Percentiles rank a stretch among this genome's conserved stretches.
These are phyloP conservation scores for Hiodon tergisus DNA, from an alignment of 2,113 vertebrate genomes.

Conservation along the genomic window DNA sequence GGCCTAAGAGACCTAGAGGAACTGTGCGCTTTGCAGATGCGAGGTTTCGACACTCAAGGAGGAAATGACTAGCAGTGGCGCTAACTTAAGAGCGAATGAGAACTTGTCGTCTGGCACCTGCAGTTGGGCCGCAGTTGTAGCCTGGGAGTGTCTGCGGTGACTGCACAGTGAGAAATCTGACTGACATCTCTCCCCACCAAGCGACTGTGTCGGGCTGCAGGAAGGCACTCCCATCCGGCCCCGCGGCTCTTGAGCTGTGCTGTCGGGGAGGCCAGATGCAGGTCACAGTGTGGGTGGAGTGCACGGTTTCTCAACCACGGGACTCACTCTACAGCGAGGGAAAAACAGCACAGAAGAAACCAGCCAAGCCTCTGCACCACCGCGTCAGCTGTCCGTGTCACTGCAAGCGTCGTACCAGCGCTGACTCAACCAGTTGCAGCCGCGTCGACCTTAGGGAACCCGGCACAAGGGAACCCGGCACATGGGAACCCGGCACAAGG, in stretches of 20 bases:
- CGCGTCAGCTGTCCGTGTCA: constrained; percentile 21
- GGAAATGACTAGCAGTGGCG: background rate
- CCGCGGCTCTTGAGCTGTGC: constrained; percentile 35
- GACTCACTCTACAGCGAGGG: background rate
- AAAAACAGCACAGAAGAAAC: constrained; percentile 33
- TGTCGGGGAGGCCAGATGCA: constrained; percentile 47
- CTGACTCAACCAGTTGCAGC: constrained; percentile 27
- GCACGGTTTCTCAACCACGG: constrained; percentile 5
- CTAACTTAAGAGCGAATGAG: constrained; percentile 3
- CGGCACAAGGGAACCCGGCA: too few species aligned
- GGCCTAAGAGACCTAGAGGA: too few species aligned
- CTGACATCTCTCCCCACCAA: background rate
- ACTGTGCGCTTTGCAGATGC: background rate
- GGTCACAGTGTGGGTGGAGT: constrained; percentile 56
- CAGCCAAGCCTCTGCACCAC: constrained; percentile 30
- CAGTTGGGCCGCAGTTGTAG: constrained; percentile 29
- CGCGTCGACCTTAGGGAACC: too few species aligned
- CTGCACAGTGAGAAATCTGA: background rate
- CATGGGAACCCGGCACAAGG: too few species aligned
- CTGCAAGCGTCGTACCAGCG: constrained; percentile 21
- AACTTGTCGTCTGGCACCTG: constrained; percentile 47
- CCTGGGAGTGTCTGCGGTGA: constrained; percentile 28
- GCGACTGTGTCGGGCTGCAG: constrained; percentile 38
- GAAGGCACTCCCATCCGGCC: constrained; percentile 50
- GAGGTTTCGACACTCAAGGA: too few species aligned